Percentiles rank a stretch among this genome's conserved stretches.
Evolutionary conservation across 92 coral and sea anemone genomes (phyloP).

Genomic region (Palythoa caribaeorum): DNA sequence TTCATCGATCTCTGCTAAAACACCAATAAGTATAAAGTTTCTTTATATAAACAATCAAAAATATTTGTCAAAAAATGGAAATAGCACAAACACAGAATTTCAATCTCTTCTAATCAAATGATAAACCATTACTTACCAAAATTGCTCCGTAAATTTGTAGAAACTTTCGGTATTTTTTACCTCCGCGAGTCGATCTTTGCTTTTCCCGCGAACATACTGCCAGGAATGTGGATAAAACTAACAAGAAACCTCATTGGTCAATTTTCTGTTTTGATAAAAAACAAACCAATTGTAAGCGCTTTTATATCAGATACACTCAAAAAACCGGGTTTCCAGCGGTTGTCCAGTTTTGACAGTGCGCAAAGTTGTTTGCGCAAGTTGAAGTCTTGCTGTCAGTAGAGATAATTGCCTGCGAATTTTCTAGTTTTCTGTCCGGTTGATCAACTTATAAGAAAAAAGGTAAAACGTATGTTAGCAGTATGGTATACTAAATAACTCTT

Average conservation of each 20-base stretch:
- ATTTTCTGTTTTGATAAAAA: not conserved
- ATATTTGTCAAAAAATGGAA: not conserved
- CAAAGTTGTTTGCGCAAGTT: constrained; percentile 29
- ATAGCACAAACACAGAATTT: not conserved
- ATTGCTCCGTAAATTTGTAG: not conserved
- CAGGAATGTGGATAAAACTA: constrained; percentile 26
- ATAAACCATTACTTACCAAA: not conserved
- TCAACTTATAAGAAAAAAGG: constrained; percentile 25
- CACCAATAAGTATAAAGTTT: too few relatives aligned
- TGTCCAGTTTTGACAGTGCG: constrained; percentile 9
- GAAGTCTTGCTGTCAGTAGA: constrained; percentile 10
- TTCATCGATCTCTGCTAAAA: too few relatives aligned
- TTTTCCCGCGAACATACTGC: constrained; percentile 83
- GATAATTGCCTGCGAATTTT: not conserved
- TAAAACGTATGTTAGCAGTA: constrained; percentile 6
- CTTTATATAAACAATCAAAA: too few relatives aligned
- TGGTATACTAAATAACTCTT: not conserved
- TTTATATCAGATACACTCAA: constrained; percentile 29
- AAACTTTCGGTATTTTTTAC: not conserved
- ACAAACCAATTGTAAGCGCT: constrained; percentile 55
- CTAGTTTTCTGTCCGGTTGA: constrained; percentile 4
- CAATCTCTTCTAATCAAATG: not conserved
- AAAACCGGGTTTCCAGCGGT: constrained; percentile 21
- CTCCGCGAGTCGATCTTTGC: constrained; percentile 24
- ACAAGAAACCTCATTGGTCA: constrained; percentile 63